These are phyloP conservation scores for Amblyteles armatorius DNA, from an alignment of 2,888 invertebrate genomes.

Conservation along the genomic window DNA sequence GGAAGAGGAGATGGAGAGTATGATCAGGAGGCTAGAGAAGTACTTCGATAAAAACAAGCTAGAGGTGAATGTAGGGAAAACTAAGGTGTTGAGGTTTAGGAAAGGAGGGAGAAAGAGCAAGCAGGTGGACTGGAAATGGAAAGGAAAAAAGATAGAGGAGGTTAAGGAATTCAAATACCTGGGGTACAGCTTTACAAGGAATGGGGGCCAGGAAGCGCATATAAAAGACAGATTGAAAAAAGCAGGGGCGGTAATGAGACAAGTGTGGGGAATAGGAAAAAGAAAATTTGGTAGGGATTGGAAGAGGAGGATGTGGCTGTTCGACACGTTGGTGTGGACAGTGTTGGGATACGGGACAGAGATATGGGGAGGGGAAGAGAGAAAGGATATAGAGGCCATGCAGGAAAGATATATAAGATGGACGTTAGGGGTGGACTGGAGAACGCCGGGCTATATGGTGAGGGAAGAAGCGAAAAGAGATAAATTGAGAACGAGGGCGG, in stretches of 20 bases:
- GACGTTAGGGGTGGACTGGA: not conserved
- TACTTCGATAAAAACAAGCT: not conserved
- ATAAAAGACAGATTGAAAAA: no score
- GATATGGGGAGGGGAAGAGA: constrained; percentile 26
- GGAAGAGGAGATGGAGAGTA: constrained; percentile 20
- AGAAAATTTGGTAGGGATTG: constrained; percentile 23
- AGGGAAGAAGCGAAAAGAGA: no score
- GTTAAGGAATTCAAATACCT: no score
- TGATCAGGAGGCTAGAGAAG: constrained; percentile 28
- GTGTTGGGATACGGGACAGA: constrained; percentile 32
- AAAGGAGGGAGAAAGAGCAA: no score
- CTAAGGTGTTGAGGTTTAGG: no score
- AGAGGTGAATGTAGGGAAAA: no score
- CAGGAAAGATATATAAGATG: constrained; percentile 44
- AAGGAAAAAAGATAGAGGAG: not conserved
- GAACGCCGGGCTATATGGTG: no score
- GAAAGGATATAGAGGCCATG: not conserved
- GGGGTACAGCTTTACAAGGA: no score
- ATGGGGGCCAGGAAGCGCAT: no score
- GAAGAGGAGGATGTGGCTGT: constrained; percentile 41
- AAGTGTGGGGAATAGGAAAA: constrained; percentile 28
- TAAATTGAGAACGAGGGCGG: no score
- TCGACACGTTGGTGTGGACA: constrained; percentile 37
- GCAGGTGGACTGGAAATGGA: no score
- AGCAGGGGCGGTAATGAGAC: no score